A percentile compares a stretch with the other conserved stretches of the same genome.
Evolutionary conservation across 1,140 invertebrate species (phyloP).

Genomic region (Lordiphosa stackelbergi): DNA sequence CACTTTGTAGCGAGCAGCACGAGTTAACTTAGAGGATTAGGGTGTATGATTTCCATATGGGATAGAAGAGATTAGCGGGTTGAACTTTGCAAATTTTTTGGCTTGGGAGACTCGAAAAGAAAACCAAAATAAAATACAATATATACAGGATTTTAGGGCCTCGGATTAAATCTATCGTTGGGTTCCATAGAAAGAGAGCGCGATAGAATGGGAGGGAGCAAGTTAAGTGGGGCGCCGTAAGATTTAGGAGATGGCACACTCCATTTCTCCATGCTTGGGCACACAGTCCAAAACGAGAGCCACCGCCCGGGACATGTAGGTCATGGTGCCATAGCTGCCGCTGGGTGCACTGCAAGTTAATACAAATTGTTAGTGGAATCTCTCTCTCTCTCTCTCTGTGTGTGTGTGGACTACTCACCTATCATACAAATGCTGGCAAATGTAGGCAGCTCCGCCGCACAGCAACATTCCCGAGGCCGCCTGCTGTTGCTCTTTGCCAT

Average conservation of each 20-base stretch:
- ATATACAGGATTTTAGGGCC: conserved; percentile 32
- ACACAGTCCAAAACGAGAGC: conserved; percentile 86
- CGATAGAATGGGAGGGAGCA: conserved; percentile 7
- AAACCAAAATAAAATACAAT: not conserved
- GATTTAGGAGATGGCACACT: conserved; percentile 85
- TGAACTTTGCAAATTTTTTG: no score
- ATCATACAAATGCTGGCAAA: conserved; percentile 98
- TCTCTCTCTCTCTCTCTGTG: no score
- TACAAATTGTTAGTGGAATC: not conserved
- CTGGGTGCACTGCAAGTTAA: conserved; percentile 87
- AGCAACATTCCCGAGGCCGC: conserved; percentile 82
- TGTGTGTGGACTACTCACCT: conserved; percentile 68
- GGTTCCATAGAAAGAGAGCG: conserved; percentile 21
- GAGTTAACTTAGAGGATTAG: no score
- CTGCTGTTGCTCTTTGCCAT: conserved; percentile 80
- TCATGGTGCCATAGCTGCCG: conserved; percentile 98
- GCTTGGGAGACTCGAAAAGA: no score
- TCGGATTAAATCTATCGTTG: conserved; percentile 29
- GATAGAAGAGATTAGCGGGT: no score
- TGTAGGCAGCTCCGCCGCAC: conserved; percentile 94
- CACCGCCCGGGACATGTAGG: conserved; percentile 94
- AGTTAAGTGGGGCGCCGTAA: conserved; percentile 44
- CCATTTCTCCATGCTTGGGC: conserved; percentile 86
- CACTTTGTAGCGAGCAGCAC: no score
- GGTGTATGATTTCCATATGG: no score